Evolutionary conservation across 2,113 vertebrate genomes (phyloP).

Genomic region (Sinocyclocheilus anophthalmus): DNA sequence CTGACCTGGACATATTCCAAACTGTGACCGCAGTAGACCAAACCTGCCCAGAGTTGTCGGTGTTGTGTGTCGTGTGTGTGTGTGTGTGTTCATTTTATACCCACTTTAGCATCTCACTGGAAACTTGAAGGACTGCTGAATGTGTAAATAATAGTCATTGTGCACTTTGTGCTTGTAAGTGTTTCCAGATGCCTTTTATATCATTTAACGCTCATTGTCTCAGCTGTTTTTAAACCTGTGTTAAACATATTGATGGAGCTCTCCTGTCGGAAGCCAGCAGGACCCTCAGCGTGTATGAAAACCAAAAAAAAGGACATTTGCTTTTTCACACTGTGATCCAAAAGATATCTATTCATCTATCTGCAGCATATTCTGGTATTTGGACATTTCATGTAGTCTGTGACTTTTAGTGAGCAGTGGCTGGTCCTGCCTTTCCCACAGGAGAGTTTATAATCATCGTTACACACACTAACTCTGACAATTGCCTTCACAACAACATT

Average conservation of each 20-base stretch:
- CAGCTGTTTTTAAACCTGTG: slow-evolving; percentile 58
- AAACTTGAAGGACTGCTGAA: slow-evolving; percentile 99
- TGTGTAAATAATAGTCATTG: slow-evolving; percentile 92
- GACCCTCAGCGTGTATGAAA: neutral
- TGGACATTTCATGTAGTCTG: slow-evolving; percentile 24
- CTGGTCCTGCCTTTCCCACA: slow-evolving; percentile 37
- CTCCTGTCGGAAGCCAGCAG: slow-evolving; percentile 49
- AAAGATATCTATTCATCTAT: neutral
- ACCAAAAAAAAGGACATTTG: neutral
- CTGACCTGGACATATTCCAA: slow-evolving; percentile 19
- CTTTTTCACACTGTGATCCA: slow-evolving; percentile 33
- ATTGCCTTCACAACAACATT: slow-evolving; percentile 32
- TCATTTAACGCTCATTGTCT: slow-evolving; percentile 66
- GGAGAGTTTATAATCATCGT: slow-evolving; percentile 36
- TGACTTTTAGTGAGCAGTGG: slow-evolving; percentile 27
- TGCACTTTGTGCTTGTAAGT: slow-evolving; percentile 89
- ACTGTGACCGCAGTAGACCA: slow-evolving; percentile 17
- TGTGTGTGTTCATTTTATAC: neutral
- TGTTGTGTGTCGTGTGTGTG: neutral
- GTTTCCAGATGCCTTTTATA: slow-evolving; percentile 82
- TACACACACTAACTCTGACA: slow-evolving; percentile 39
- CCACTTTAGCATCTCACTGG: slow-evolving; percentile 76
- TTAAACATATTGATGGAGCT: slow-evolving; percentile 31
- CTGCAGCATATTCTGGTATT: slow-evolving; percentile 7
- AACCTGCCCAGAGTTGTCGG: neutral